Percentiles rank a stretch among this genome's conserved stretches.
Conservation (phyloP, 23 tunicate genomes). For the Styela clava region DNA sequence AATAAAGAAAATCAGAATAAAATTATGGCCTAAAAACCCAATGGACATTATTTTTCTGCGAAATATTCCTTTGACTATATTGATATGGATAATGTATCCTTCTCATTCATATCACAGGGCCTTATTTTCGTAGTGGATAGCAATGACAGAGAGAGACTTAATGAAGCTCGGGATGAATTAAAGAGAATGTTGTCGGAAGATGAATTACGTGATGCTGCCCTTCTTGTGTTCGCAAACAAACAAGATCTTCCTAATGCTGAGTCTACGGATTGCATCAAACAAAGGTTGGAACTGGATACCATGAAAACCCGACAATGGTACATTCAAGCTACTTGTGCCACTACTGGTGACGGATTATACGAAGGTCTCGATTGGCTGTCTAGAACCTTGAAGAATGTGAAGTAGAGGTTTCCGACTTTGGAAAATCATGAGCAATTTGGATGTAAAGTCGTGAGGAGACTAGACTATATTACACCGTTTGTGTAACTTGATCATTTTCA, state of each 20-base stretch:
- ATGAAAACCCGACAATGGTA: conserved; percentile 72
- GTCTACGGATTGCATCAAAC: conserved; percentile 42
- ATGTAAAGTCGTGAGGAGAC: too few relatives aligned
- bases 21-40: too few relatives aligned
- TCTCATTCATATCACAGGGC: too few relatives aligned
- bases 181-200: conserved; percentile 72
- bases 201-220: conserved; percentile 77
- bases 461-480: too few relatives aligned
- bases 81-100: too few relatives aligned
- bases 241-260: conserved; percentile 86
- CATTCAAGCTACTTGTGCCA: conserved; percentile 93
- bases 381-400: conserved; percentile 35
- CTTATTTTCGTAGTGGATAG: conserved; percentile 82
- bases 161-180: conserved; percentile 79
- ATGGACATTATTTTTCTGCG: too few relatives aligned
- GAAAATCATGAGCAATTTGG: too few relatives aligned
- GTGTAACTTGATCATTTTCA: too few relatives aligned
- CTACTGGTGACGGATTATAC: conserved; percentile 84
- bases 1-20: too few relatives aligned
- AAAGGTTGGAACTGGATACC: conserved; percentile 42
- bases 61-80: too few relatives aligned
- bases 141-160: conserved; percentile 72
- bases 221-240: conserved; percentile 89
- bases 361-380: conserved; percentile 97
- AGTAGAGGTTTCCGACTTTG: too few relatives aligned